A percentile compares a stretch with the other conserved stretches of the same genome.
Evolutionary conservation across 2,888 invertebrate genomes (phyloP).

Genomic region (Harpalus rubripes): DNA sequence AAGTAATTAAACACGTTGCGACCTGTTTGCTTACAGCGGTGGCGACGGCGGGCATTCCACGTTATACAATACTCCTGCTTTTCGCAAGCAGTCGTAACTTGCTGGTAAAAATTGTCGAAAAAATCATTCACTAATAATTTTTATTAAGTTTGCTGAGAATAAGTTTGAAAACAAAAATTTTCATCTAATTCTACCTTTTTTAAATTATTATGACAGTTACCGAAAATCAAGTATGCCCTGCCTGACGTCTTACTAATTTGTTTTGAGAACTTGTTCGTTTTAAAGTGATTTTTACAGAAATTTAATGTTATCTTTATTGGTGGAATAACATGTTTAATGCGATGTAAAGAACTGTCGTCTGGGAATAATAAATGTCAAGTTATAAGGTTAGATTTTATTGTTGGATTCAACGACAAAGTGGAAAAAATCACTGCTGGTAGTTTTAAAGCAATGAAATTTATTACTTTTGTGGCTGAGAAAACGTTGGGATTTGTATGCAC

Average conservation of each 20-base stretch:
- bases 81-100: no score
- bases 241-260: slow-evolving; percentile 22
- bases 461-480: slow-evolving; percentile 1
- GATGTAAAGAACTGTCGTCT: slow-evolving; percentile 42
- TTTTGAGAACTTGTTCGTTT: slow-evolving; percentile 33
- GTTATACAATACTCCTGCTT: no score
- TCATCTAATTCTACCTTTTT: no score
- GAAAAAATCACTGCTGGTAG: slow-evolving; percentile 29
- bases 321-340: slow-evolving; percentile 48
- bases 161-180: no score
- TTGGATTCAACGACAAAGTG: slow-evolving; percentile 23
- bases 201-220: no score
- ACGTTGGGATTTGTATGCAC: neutral
- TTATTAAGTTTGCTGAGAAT: no score
- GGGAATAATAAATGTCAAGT: slow-evolving; percentile 43
- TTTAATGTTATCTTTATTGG: slow-evolving; percentile 34
- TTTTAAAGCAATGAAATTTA: slow-evolving; percentile 18
- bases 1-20: no score
- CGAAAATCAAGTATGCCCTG: slow-evolving; percentile 9
- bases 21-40: no score
- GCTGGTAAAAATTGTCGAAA: no score
- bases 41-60: no score
- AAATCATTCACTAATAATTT: no score
- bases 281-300: slow-evolving; percentile 31
- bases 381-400: slow-evolving; percentile 53